Percentiles rank a stretch among this genome's conserved stretches.
Conservation (phyloP, 2,888 invertebrate genomes). For the Nemoura dubitans region DNA sequence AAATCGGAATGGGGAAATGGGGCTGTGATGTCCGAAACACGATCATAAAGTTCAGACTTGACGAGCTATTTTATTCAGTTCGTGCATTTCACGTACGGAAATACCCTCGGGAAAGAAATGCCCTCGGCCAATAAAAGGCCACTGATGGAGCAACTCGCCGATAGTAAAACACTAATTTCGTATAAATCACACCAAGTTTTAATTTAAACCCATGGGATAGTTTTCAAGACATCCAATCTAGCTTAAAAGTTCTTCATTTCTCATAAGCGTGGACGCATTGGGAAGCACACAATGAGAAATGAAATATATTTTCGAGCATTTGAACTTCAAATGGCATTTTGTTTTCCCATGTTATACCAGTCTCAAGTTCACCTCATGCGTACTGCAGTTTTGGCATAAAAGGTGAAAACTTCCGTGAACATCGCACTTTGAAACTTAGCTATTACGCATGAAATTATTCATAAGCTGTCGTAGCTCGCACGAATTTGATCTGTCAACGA, state of each 20-base stretch:
- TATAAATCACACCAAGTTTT: neutral
- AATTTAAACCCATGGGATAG: too few species aligned
- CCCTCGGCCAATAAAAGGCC: neutral
- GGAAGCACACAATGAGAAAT: too few species aligned
- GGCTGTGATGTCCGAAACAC: neutral
- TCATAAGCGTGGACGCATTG: too few species aligned
- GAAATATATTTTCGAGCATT: too few species aligned
- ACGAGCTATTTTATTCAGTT: neutral
- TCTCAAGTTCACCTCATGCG: neutral
- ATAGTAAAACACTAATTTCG: neutral
- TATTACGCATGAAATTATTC: neutral
- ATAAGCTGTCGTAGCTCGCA: neutral
- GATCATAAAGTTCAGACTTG: neutral
- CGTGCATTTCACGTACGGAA: neutral
- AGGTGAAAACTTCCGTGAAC: neutral
- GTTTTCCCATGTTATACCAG: too few species aligned
- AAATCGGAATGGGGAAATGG: conserved; percentile 23
- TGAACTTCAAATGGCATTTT: too few species aligned
- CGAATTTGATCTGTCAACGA: conserved; percentile 5
- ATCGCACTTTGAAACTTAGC: neutral
- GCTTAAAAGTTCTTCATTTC: too few species aligned
- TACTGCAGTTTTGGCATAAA: neutral
- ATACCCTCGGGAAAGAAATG: neutral
- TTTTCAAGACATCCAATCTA: too few species aligned
- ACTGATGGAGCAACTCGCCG: neutral